phyloP scores from a whole-genome alignment of 2,888 invertebrate species.

The Tachina grossa region DNA sequence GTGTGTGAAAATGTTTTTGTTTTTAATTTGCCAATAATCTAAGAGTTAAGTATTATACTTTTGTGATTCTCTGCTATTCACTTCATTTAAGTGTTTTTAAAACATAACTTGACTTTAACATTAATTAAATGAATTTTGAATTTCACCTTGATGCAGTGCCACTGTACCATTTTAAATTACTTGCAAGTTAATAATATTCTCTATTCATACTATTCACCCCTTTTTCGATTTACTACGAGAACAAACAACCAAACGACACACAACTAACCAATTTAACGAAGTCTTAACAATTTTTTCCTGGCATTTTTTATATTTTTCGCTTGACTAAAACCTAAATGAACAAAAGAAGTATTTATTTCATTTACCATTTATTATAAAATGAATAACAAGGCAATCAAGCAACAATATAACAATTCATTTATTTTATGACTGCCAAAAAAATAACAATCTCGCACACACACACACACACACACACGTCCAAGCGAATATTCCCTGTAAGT shows the following conservation, averaged over 20 bases:
- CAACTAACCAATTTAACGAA: constrained; percentile 52
- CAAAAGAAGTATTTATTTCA: constrained; percentile 43
- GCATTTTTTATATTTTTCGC: not conserved
- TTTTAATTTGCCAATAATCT: too few relatives aligned
- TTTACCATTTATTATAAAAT: constrained; percentile 71
- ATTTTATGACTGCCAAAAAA: constrained; percentile 79
- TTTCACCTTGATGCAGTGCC: not conserved
- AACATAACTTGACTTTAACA: too few relatives aligned
- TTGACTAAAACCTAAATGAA: constrained; percentile 24
- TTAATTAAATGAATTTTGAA: not conserved
- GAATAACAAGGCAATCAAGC: constrained; percentile 78
- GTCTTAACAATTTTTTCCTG: constrained; percentile 36
- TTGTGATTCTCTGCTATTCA: too few relatives aligned
- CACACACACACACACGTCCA: constrained; percentile 35
- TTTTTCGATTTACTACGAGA: constrained; percentile 21
- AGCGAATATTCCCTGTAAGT: constrained; percentile 32
- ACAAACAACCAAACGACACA: constrained; percentile 4
- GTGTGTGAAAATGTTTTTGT: too few relatives aligned
- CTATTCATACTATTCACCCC: constrained; percentile 47
- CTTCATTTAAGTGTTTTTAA: too few relatives aligned
- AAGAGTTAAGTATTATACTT: too few relatives aligned
- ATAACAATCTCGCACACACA: constrained; percentile 24
- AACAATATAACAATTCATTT: constrained; percentile 81
- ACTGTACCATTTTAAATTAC: constrained; percentile 38
- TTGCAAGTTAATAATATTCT: constrained; percentile 39